phyloP scores from a whole-genome alignment of 2,797 vertebrate genomes.

The Hoplostethus atlanticus region DNA sequence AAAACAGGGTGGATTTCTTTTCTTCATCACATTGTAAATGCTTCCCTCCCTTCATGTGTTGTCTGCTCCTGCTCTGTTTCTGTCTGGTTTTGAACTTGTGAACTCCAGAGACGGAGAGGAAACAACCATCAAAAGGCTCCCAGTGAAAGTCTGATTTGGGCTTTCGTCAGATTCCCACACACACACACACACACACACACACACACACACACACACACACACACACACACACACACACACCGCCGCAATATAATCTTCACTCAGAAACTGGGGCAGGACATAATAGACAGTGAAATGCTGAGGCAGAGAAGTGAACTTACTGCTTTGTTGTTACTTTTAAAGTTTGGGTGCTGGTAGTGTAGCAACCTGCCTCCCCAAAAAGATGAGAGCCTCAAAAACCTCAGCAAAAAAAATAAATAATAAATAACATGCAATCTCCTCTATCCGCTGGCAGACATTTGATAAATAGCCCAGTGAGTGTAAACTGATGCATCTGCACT shows the following conservation, averaged over 20 bases:
- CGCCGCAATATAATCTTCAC: conserved; percentile 36
- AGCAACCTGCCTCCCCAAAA: not conserved
- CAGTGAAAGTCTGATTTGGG: conserved; percentile 42
- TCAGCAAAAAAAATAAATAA: conserved; percentile 18
- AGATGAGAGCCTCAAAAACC: conserved; percentile 6
- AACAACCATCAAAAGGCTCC: conserved; percentile 43
- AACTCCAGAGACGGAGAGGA: conserved; percentile 34
- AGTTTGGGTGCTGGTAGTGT: not conserved
- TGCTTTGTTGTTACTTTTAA: conserved; percentile 26
- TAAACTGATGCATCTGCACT: not conserved
- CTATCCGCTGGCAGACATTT: conserved; percentile 4
- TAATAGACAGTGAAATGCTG: conserved; percentile 54
- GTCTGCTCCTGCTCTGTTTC: conserved; percentile 6
- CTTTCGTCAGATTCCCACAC: not conserved
- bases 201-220: conserved; percentile 24
- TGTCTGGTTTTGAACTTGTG: conserved; percentile 49
- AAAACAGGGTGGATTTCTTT: no score
- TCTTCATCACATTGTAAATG: not conserved
- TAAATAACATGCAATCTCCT: not conserved
- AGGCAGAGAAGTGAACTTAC: conserved; percentile 29
- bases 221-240: conserved; percentile 21
- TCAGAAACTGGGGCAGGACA: conserved; percentile 49
- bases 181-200: conserved; percentile 18
- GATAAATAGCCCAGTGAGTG: conserved; percentile 6
- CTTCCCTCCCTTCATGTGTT: conserved; percentile 9